A percentile compares a stretch with the other conserved stretches of the same genome.
Conservation (phyloP, 2,113 vertebrate species). For the Morone chrysops region DNA sequence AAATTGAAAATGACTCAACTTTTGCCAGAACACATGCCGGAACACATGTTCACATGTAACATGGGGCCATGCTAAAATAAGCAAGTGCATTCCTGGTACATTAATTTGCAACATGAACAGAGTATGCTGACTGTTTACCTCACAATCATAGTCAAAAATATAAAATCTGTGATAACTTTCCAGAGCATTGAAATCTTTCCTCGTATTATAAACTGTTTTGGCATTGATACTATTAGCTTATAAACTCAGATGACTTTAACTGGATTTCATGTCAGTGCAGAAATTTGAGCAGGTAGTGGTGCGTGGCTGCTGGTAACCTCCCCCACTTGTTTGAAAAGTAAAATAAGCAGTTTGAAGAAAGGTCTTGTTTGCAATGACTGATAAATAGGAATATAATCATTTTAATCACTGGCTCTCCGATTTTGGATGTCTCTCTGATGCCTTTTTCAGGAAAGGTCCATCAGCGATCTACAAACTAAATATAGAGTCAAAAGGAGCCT, state of each 20-base stretch:
- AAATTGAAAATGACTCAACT: neutral
- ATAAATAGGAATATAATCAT: conserved; percentile 26
- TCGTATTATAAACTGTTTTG: neutral
- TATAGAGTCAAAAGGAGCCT: conserved; percentile 24
- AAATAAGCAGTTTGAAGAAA: conserved; percentile 16
- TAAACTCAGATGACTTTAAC: neutral
- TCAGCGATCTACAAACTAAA: conserved; percentile 15
- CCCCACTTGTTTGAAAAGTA: conserved; percentile 15
- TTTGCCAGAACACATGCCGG: neutral
- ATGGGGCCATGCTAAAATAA: neutral
- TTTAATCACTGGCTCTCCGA: neutral
- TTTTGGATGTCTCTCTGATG: neutral
- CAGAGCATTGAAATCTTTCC: neutral
- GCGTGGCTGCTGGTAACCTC: neutral
- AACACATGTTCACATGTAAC: neutral
- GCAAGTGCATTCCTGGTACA: neutral
- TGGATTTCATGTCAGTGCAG: neutral
- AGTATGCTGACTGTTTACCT: neutral
- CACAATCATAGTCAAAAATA: neutral
- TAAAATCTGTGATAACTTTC: neutral
- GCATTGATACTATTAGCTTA: neutral
- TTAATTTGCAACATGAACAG: neutral
- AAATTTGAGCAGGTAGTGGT: neutral
- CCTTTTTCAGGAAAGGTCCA: conserved; percentile 17
- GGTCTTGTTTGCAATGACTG: neutral